Percentiles rank a stretch among this genome's conserved stretches.
Conservation (phyloP, 2,888 invertebrate species). For the Rhorus exstirpatorius region DNA sequence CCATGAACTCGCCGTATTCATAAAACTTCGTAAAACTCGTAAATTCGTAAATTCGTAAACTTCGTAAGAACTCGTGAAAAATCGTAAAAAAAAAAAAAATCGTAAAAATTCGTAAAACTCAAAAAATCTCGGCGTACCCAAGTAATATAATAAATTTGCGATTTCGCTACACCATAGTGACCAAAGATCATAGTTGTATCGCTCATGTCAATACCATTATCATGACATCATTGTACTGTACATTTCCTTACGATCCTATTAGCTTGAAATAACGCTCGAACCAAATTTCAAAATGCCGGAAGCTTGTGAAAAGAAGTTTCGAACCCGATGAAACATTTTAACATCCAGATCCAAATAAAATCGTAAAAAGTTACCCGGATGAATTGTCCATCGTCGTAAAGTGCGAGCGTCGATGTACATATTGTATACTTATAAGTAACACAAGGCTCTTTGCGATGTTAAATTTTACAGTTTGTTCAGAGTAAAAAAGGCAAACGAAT, state of each 20-base stretch:
- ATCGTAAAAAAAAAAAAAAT: too few relatives aligned
- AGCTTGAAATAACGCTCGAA: too few relatives aligned
- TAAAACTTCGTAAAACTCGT: too few relatives aligned
- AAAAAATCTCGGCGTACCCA: neutral
- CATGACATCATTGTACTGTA: too few relatives aligned
- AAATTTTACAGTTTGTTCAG: slow-evolving; percentile 54
- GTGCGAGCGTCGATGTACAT: slow-evolving; percentile 7
- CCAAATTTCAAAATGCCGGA: too few relatives aligned
- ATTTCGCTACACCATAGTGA: too few relatives aligned
- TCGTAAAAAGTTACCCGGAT: neutral
- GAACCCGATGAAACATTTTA: neutral
- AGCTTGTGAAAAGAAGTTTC: neutral
- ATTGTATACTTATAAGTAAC: neutral
- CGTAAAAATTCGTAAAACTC: neutral
- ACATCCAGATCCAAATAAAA: neutral
- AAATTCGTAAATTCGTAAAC: too few relatives aligned
- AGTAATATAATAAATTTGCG: neutral
- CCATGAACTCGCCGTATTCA: too few relatives aligned
- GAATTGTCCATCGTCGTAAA: slow-evolving; percentile 16
- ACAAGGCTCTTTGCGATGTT: slow-evolving; percentile 65
- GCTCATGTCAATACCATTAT: neutral
- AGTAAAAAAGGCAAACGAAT: slow-evolving; percentile 62
- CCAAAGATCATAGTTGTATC: neutral
- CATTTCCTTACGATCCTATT: too few relatives aligned
- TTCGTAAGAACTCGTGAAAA: too few relatives aligned